These are phyloP conservation scores for Eurypyga helias DNA, from an alignment of 2,113 vertebrate species.

Conservation along the genomic window DNA sequence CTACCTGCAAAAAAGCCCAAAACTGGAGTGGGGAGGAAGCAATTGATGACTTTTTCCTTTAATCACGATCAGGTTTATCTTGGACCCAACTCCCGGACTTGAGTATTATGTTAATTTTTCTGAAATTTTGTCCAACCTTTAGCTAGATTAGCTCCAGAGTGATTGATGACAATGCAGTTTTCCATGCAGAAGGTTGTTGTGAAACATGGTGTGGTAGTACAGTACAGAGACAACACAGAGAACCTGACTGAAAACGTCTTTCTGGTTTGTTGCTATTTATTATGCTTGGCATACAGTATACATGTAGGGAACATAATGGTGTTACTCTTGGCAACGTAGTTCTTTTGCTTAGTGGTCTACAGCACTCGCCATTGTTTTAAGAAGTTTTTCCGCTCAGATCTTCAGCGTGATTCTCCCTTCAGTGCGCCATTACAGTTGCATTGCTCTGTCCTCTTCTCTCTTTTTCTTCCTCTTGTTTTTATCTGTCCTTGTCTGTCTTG, in stretches of 20 bases:
- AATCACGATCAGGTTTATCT: accelerated
- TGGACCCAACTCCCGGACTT: background rate
- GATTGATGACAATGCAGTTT: accelerated
- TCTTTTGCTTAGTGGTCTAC: background rate
- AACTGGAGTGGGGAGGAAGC: background rate
- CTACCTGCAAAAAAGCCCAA: background rate
- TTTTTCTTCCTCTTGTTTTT: background rate
- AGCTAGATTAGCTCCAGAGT: background rate
- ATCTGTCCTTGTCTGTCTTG: background rate
- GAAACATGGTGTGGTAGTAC: background rate
- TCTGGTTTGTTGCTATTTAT: background rate
- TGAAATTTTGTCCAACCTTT: background rate
- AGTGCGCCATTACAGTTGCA: background rate
- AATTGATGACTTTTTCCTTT: background rate
- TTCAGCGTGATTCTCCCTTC: background rate
- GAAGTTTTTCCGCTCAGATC: background rate
- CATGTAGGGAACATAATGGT: background rate
- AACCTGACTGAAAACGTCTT: background rate
- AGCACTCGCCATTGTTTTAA: background rate
- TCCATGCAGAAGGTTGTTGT: background rate
- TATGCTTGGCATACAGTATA: background rate
- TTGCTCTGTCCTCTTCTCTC: background rate
- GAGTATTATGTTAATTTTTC: accelerated
- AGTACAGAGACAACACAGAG: background rate
- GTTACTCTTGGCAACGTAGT: background rate